Evolutionary conservation across 2,113 vertebrate species (phyloP).

Genomic region (Scartelaos histophorus): DNA sequence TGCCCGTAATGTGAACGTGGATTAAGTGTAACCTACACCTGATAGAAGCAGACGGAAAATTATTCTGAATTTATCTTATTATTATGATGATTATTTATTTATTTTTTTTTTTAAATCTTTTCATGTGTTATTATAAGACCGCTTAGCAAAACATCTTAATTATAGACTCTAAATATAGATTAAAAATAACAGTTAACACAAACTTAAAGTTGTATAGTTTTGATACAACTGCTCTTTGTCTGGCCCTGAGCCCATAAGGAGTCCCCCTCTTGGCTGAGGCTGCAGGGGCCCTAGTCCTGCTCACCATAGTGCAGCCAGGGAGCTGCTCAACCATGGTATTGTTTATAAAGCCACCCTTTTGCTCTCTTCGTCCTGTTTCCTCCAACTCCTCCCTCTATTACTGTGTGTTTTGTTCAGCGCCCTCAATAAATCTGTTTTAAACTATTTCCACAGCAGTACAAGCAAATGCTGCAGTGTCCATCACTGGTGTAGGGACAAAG

Average conservation of each 20-base stretch:
- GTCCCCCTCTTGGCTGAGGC: slow-evolving; percentile 13
- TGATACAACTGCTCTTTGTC: not conserved
- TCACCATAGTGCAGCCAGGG: slow-evolving; percentile 45
- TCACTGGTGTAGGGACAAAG: slow-evolving; percentile 36
- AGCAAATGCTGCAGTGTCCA: slow-evolving; percentile 40
- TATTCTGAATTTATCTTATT: too few species aligned
- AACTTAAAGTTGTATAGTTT: not conserved
- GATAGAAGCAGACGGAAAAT: too few species aligned
- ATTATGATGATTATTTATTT: too few species aligned
- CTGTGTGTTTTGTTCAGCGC: slow-evolving; percentile 43
- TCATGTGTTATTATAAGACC: too few species aligned
- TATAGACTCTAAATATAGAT: not conserved
- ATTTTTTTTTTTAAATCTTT: too few species aligned
- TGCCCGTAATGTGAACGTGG: too few species aligned
- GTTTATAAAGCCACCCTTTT: slow-evolving; percentile 51
- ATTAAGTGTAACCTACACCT: too few species aligned
- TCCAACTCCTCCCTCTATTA: slow-evolving; percentile 38
- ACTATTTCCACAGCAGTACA: slow-evolving; percentile 13
- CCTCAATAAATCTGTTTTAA: slow-evolving; percentile 45
- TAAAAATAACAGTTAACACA: not conserved
- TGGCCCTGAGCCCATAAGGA: slow-evolving; percentile 27
- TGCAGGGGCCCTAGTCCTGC: slow-evolving; percentile 18
- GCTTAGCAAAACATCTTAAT: not conserved
- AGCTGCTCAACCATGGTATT: slow-evolving; percentile 54
- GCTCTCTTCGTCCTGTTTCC: slow-evolving; percentile 42